Evolutionary conservation across 2,888 invertebrate genomes (phyloP).

Genomic region (Eilema sororculum): DNA sequence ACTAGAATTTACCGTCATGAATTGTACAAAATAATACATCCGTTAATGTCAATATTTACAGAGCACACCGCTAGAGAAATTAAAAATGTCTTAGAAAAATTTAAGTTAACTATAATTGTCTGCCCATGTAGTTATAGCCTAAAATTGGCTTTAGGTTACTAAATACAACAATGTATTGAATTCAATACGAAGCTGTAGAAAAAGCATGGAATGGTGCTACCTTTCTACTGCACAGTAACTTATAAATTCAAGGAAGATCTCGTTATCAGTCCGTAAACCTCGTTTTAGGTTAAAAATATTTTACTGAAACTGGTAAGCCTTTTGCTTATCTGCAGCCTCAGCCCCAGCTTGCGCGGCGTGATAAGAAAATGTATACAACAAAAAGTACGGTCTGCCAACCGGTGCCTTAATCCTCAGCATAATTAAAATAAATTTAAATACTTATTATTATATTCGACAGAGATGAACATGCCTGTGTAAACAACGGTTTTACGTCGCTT

Average conservation of each 20-base stretch:
- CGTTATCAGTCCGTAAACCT: background rate
- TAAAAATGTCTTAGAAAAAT: too few species aligned
- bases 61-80: too few species aligned
- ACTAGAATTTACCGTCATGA: too few species aligned
- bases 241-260: background rate
- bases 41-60: too few species aligned
- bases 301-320: background rate
- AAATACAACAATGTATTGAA: too few species aligned
- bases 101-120: too few species aligned
- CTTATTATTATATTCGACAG: background rate
- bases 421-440: slow-evolving; percentile 16
- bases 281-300: background rate
- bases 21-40: too few species aligned
- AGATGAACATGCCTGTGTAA: slow-evolving; percentile 7
- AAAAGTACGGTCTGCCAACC: slow-evolving; percentile 2
- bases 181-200: too few species aligned
- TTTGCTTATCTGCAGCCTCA: background rate
- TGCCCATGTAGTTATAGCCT: too few species aligned
- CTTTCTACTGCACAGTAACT: too few species aligned
- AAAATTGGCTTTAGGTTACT: too few species aligned
- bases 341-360: background rate
- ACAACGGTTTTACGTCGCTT: background rate
- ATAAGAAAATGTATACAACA: slow-evolving; percentile 9
- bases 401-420: background rate
- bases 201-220: too few species aligned